These are phyloP conservation scores for Leptonema lineaticorne DNA, from an alignment of 1,140 invertebrate genomes.

Conservation along the genomic window DNA sequence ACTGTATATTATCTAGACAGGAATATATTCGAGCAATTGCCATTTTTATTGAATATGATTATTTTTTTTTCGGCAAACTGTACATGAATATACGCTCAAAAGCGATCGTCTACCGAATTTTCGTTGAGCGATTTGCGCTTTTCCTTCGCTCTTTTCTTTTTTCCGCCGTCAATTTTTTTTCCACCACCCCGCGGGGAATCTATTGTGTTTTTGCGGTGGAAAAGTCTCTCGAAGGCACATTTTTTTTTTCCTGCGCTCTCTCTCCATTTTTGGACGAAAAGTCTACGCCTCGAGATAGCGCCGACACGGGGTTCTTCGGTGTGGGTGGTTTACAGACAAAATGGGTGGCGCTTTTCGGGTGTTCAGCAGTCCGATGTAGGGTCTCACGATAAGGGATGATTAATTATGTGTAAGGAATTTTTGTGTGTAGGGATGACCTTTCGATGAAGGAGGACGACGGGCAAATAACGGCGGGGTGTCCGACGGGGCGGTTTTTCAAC, in stretches of 20 bases:
- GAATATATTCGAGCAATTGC: no score
- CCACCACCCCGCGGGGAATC: conserved; percentile 4
- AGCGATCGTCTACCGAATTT: no score
- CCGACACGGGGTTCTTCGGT: not conserved
- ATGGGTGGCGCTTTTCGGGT: not conserved
- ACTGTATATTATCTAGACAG: no score
- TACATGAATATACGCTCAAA: no score
- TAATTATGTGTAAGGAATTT: conserved; percentile 30
- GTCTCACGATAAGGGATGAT: conserved; percentile 19
- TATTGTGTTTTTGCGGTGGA: conserved; percentile 26
- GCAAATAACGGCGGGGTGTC: not conserved
- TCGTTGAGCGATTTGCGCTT: no score
- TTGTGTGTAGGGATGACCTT: conserved; percentile 26
- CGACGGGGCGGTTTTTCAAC: not conserved
- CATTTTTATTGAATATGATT: no score
- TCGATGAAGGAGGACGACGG: not conserved
- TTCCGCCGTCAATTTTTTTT: no score
- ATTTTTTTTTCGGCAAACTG: no score
- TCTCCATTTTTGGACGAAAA: not conserved
- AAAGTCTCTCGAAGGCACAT: conserved; percentile 22
- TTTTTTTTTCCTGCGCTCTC: not conserved
- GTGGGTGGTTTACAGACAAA: not conserved
- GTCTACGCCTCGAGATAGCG: not conserved
- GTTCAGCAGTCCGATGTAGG: no score
- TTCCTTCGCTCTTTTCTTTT: no score